These are phyloP conservation scores for Protodeltote pygarga DNA, from an alignment of 2,888 invertebrate species.

Conservation along the genomic window DNA sequence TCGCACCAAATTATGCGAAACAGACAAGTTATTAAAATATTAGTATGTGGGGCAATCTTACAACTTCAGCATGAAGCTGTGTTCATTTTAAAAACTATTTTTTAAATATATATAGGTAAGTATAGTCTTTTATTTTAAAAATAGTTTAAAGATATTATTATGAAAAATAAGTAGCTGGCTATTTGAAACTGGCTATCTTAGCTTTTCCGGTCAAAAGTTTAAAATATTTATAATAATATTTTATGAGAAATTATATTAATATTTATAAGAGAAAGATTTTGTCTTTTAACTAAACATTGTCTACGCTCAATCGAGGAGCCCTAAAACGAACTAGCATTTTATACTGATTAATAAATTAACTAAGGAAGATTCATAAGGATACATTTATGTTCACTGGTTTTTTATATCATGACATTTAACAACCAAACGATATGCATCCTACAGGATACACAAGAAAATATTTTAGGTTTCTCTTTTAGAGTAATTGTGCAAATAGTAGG, in stretches of 20 bases:
- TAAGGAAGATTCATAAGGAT: slow-evolving; percentile 21
- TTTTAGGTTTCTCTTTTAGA: slow-evolving; percentile 4
- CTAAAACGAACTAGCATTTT: background rate
- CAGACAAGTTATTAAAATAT: slow-evolving; percentile 30
- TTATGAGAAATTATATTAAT: no score
- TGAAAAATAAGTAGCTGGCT: slow-evolving; percentile 1
- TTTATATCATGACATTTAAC: no score
- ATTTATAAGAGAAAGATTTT: no score
- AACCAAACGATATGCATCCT: slow-evolving; percentile 5
- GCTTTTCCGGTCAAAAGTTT: background rate
- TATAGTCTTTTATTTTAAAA: slow-evolving; percentile 5
- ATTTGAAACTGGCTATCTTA: background rate
- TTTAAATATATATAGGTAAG: background rate
- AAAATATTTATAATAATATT: no score
- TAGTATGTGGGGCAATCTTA: slow-evolving; percentile 17
- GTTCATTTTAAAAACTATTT: background rate
- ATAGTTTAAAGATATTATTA: slow-evolving; percentile 4
- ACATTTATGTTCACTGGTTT: slow-evolving; percentile 6
- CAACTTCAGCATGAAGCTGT: slow-evolving; percentile 6
- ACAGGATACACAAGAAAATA: background rate
- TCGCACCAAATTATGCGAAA: slow-evolving; percentile 16
- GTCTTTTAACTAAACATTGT: no score
- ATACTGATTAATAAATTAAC: background rate
- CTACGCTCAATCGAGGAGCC: background rate
- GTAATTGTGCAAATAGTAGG: slow-evolving; percentile 15